Base-by-base conservation (phyloP, 2,113 vertebrate genomes). In the Gymnocephalus cernua region DNA sequence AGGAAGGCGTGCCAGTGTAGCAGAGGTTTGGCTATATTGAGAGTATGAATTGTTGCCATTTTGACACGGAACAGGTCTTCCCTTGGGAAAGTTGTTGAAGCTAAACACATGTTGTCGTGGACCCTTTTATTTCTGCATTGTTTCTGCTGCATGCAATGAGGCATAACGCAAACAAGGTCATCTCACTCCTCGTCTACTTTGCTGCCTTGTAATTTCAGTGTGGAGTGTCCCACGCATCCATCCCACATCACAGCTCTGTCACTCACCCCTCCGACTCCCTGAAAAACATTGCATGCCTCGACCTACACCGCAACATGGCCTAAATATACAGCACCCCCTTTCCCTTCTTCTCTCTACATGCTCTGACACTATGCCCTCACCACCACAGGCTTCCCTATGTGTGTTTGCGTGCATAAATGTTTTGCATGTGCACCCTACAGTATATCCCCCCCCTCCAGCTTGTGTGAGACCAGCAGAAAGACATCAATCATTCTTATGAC, bases 171-270 rank as follows among this genome's bases (percentile, higher is more conserved):
- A 93, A 93, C 91, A 92, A 91, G 86, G 84, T 81, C 77, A 86
- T 88, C 82, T 82, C 72, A 38, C 78, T 83, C 63, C 67, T 76
- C 50, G 62, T 78, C 77, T 54, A 9, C 84, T 73, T 16, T 2
- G 82, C 92, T 88, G 91, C 92, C 93, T 92, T 94, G 86, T 94
- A 94, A 95, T 95, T 94, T 82, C 45, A 45, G 48, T 4, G 72
- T 48, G 66, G 77, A 89, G 51, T 77, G 73, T 85, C 87, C 84
- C 83, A 84, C 87, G 83, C 87, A 84, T 82, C 74, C 71, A 58
- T 54, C 80, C 90, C 92, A 91, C 93, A 95, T 93, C 88, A 92
- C 85, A 95, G 84, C 84, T 67, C 77, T 75, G 88, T 77, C 88
- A 80, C 85, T 91, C 89, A 86, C 90, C 90, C 84, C 88, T 91